Evolutionary conservation across 2,113 vertebrate species (phyloP).

Genomic region (Pteruthius melanotis): DNA sequence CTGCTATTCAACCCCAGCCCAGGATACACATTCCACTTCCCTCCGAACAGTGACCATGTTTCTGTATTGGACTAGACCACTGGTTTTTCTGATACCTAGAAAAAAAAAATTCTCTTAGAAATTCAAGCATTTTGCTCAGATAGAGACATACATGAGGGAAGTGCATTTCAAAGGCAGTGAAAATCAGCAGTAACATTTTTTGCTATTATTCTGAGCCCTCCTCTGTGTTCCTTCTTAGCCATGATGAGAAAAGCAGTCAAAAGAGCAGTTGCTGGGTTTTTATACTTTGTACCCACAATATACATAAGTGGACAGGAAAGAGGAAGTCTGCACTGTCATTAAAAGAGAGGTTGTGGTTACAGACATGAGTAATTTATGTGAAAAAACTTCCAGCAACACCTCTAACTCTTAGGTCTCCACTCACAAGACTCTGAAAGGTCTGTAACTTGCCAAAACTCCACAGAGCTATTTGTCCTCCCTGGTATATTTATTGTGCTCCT

Average conservation of each 20-base stretch:
- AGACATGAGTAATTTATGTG: neutral
- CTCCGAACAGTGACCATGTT: neutral
- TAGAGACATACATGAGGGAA: neutral
- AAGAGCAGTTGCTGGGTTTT: neutral
- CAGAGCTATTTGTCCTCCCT: neutral
- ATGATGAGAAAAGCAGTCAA: neutral
- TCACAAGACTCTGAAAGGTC: neutral
- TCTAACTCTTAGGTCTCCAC: neutral
- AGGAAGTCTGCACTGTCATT: neutral
- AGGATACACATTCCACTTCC: neutral
- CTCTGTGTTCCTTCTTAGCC: neutral
- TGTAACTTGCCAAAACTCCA: neutral
- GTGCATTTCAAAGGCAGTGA: neutral
- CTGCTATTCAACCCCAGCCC: neutral
- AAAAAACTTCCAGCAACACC: neutral
- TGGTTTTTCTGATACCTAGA: accelerated
- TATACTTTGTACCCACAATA: neutral
- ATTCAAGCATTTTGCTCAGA: neutral
- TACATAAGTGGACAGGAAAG: neutral
- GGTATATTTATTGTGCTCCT: neutral
- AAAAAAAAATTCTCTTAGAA: neutral
- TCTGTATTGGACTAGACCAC: neutral
- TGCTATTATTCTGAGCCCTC: neutral
- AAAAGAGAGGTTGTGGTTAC: neutral
- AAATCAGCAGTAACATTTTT: neutral